Percentiles rank a stretch among this genome's conserved stretches.
These are phyloP conservation scores for Mustelus asterias DNA, from an alignment of 2,113 vertebrate species.

Conservation along the genomic window DNA sequence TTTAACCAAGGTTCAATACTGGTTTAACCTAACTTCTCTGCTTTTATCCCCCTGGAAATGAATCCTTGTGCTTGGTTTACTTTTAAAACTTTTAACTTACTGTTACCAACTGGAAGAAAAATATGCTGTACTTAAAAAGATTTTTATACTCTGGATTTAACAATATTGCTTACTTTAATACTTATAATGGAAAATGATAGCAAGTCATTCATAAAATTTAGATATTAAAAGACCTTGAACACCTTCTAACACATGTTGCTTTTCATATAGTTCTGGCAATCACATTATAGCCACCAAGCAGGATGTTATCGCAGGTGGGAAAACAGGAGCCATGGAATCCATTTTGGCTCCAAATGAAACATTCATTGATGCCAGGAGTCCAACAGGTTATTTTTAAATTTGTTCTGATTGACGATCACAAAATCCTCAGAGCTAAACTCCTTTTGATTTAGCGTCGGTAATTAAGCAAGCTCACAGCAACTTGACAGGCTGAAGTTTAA, in stretches of 20 bases:
- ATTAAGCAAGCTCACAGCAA: background rate
- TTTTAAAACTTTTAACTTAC: background rate
- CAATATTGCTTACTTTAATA: background rate
- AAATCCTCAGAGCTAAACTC: constrained; percentile 11
- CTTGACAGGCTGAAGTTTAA: background rate
- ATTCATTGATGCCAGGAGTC: constrained; percentile 27
- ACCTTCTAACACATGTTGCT: constrained; percentile 8
- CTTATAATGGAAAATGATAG: background rate
- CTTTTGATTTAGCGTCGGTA: background rate
- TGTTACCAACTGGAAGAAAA: background rate
- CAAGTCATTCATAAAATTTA: background rate
- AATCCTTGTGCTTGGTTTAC: background rate
- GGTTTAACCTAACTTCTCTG: background rate
- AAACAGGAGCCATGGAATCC: constrained; percentile 26
- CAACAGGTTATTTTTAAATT: constrained; percentile 29
- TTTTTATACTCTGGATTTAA: background rate
- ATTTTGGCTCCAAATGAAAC: constrained; percentile 34
- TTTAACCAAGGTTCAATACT: background rate
- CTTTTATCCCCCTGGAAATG: background rate
- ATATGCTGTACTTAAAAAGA: background rate
- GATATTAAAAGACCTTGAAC: background rate
- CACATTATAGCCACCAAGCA: constrained; percentile 23
- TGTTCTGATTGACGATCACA: background rate
- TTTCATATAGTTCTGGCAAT: background rate
- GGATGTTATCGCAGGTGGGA: constrained; percentile 37